These are phyloP conservation scores for Pseudoips prasinana DNA, from an alignment of 2,888 invertebrate genomes.

Conservation along the genomic window DNA sequence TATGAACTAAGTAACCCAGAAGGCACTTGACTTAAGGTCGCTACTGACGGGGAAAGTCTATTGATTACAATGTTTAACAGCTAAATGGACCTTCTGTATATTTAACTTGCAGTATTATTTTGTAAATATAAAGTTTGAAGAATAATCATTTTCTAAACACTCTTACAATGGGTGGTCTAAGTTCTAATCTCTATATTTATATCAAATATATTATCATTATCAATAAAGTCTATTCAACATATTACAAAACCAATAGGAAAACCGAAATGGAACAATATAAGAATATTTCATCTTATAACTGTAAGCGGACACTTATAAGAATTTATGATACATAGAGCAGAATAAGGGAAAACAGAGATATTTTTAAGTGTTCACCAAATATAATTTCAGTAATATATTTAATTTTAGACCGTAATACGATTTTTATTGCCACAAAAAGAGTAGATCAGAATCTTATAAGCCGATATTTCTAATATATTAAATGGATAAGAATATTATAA, in stretches of 20 bases:
- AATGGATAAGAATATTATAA: slow-evolving; percentile 18
- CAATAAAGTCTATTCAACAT: slow-evolving; percentile 12
- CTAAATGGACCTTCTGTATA: too few species aligned
- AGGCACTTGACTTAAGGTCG: too few species aligned
- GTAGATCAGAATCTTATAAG: slow-evolving; percentile 60
- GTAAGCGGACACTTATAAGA: slow-evolving; percentile 54
- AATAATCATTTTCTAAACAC: too few species aligned
- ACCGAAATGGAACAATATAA: slow-evolving; percentile 30
- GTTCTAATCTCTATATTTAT: slow-evolving; percentile 6
- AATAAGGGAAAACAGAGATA: slow-evolving; percentile 41
- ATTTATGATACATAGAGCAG: slow-evolving; percentile 59
- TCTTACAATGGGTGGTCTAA: slow-evolving; percentile 7
- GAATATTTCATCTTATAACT: slow-evolving; percentile 38
- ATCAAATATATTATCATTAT: slow-evolving; percentile 15
- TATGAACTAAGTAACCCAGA: too few species aligned
- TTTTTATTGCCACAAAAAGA: slow-evolving; percentile 60
- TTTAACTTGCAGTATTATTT: too few species aligned
- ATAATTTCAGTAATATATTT: slow-evolving; percentile 63
- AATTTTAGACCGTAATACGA: slow-evolving; percentile 62
- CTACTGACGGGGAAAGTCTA: too few species aligned
- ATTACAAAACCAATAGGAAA: slow-evolving; percentile 18
- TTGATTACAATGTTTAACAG: too few species aligned
- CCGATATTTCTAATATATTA: slow-evolving; percentile 44
- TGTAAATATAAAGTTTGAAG: too few species aligned
- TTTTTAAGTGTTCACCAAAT: slow-evolving; percentile 47